These are phyloP conservation scores for Chloropsis cyanopogon DNA, from an alignment of 2,113 vertebrate genomes.

Conservation along the genomic window DNA sequence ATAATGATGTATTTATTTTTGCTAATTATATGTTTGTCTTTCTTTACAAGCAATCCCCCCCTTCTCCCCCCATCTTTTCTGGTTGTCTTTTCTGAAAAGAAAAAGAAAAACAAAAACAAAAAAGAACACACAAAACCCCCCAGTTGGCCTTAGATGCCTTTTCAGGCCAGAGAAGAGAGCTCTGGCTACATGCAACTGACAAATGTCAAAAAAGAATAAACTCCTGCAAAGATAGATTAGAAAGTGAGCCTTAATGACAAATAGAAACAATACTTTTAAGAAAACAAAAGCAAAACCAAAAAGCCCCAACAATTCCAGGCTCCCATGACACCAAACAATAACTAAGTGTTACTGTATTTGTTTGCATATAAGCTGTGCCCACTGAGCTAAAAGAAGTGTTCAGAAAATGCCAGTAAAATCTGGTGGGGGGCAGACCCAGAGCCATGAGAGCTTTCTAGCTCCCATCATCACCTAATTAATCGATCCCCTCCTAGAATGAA, in stretches of 20 bases:
- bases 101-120: neutral
- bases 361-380: slow-evolving; percentile 2
- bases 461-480: neutral
- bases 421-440: neutral
- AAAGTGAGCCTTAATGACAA: slow-evolving; percentile 58
- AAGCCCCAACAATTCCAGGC: neutral
- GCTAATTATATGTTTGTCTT: slow-evolving; percentile 45
- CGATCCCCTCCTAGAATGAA: neutral
- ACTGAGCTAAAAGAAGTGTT: neutral
- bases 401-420: slow-evolving; percentile 19
- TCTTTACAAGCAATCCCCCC: neutral
- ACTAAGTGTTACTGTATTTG: neutral
- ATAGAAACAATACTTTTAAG: slow-evolving; percentile 37
- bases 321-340: slow-evolving; percentile 29
- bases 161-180: neutral
- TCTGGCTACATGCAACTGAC: neutral
- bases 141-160: slow-evolving; percentile 27
- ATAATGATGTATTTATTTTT: slow-evolving; percentile 45
- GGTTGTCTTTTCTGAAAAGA: neutral
- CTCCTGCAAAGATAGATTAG: slow-evolving; percentile 28
- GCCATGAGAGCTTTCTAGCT: neutral
- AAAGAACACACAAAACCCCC: neutral
- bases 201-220: slow-evolving; percentile 16
- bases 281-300: neutral
- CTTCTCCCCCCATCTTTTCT: neutral